Evolutionary conservation across 2,113 vertebrate species (phyloP), one percentile per base, ranked within the genome.

Genomic region (Amblyopsis rosae): DNA sequence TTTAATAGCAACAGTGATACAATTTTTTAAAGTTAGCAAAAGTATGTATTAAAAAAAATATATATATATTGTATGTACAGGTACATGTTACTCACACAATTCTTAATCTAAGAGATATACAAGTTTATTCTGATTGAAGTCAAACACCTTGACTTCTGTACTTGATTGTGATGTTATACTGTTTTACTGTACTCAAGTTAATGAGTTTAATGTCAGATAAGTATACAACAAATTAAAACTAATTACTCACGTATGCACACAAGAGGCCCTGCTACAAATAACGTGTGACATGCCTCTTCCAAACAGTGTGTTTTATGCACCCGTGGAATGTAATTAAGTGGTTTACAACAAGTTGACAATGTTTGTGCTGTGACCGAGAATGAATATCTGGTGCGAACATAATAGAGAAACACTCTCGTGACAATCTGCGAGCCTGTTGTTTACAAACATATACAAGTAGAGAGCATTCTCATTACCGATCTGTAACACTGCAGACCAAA

Each of bases 371-470:
- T 3, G 50, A 63, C 47, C 54, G 6, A 7, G 51, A 83, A 76
- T 73, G 58, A 3, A 70, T 69, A 72, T 67, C 59, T 67, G 54
- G 4, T 6, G 19, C 15, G 51, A 71, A 45, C 55, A 32, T 15
- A 69, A 50, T 33, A 26, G 12, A 11, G 3, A 82, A 61, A 64
- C 49, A 65, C 33, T 54, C 26, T 47, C 32, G 0, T 80, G 82
- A 87, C 76, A 84, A 81, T 58, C 5, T 57, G 60, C 12, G 12
- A 76, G 7, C 9, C 9, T 57, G 58, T 35, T 82, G 72, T 85
- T 74, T 85, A 86, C 80, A 81, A 88, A 88, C 81, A 88, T 6
- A 73, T 3, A 65, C 62, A 59, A 53, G 63, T 0, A 2, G 16
- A 64, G 53, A 81, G 60, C 51, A 77, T 71, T 77, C 59, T 80